Percentiles rank a stretch among this genome's conserved stretches.
phyloP scores from a whole-genome alignment of 2,888 invertebrate species.

The Heliconius ethilla region DNA sequence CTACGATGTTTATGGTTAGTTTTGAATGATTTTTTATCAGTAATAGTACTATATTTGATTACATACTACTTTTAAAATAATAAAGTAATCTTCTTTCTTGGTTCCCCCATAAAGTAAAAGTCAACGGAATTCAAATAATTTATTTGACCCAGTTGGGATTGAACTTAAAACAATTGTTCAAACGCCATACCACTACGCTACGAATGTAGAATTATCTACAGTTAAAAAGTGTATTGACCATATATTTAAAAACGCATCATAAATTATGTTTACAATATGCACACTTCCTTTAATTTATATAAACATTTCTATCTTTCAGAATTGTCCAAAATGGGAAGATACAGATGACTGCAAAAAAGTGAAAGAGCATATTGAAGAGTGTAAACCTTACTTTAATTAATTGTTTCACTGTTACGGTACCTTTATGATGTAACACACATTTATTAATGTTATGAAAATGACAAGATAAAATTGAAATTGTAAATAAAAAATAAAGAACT shows the following conservation, averaged over 20 bases:
- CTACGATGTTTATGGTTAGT: conserved; percentile 56
- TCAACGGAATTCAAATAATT: too few species aligned
- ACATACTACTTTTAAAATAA: neutral
- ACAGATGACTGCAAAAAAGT: conserved; percentile 57
- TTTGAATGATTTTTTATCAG: neutral
- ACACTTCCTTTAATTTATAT: neutral
- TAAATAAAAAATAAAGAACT: neutral
- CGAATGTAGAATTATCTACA: too few species aligned
- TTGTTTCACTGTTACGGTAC: neutral
- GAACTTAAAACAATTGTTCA: too few species aligned
- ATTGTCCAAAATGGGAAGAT: conserved; percentile 62
- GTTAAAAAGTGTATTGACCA: too few species aligned
- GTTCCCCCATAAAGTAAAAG: too few species aligned
- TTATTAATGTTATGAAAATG: neutral
- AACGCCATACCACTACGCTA: too few species aligned
- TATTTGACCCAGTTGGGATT: too few species aligned
- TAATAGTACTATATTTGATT: neutral
- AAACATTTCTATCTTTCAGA: conserved; percentile 49
- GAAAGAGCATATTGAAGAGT: conserved; percentile 57
- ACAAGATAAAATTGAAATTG: neutral
- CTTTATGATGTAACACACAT: neutral
- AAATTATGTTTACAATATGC: neutral
- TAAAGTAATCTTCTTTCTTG: neutral
- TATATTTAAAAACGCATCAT: too few species aligned
- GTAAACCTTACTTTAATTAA: conserved; percentile 50